Evolutionary conservation across 2,113 vertebrate species (phyloP), one percentile per base, ranked within the genome.

Genomic region (Oncorhynchus tshawytscha): DNA sequence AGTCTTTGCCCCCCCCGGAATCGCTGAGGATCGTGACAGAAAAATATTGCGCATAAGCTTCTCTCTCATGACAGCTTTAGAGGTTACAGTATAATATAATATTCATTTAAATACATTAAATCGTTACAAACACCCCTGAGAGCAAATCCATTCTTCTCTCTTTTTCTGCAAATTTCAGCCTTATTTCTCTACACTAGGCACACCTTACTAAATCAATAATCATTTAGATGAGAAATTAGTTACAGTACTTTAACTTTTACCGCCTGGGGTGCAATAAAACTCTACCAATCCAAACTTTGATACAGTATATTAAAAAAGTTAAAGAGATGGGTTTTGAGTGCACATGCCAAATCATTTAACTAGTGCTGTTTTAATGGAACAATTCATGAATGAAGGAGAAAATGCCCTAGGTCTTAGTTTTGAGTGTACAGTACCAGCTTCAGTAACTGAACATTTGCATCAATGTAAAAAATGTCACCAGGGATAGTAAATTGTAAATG

Each of bases 151-250:
- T 88, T 87, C 73, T 88, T 82, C 84, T 69, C 54, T 25, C 62
- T 39, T 22, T 88, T 86, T 87, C 84, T 80, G 82, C 85, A 83
- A 88, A 82, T 88, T 45, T 84, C 79, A 86, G 82, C 85, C 80
- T 84, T 85, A 85, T 90, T 87, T 81, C 84, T 48, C 27, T 2
- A 78, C 81, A 72, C 87, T 45, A 77, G 78, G 82, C 68, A 57
- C 57, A 48, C 74, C 84, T 84, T 75, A 24, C 84, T 84, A 83
- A 90, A 90, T 92, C 88, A 90, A 90, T 91, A 91, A 87, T 89
- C 84, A 91, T 91, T 90, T 90, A 86, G 85, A 87, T 84, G 87
- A 88, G 74, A 90, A 91, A 91, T 92, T 89, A 87, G 87, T 85
- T 77, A 86, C 82, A 87, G 85, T 76, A 78, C 76, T 80, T 74